These are phyloP conservation scores for Quadroppia sp. DNA, from an alignment of 2,888 invertebrate genomes.

Conservation along the genomic window DNA sequence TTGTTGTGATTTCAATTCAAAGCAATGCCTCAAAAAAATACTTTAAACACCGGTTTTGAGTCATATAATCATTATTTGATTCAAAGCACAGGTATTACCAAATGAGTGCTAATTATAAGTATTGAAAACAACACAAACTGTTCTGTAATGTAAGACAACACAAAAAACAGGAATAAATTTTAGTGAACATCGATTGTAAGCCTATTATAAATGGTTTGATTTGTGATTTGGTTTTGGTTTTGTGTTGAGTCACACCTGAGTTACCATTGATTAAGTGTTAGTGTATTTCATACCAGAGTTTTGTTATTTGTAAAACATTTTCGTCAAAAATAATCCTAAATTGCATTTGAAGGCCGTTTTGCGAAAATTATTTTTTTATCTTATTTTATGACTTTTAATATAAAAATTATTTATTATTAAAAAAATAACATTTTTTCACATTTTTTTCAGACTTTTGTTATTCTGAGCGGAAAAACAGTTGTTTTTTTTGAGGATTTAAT, in stretches of 20 bases:
- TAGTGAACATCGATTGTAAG: constrained; percentile 6
- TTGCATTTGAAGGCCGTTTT: constrained; percentile 18
- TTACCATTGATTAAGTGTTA: constrained; percentile 29
- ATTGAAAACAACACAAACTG: neutral
- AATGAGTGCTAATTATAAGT: neutral
- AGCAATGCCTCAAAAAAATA: no score
- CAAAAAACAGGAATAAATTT: neutral
- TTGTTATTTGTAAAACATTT: neutral
- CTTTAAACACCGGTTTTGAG: no score
- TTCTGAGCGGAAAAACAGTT: constrained; percentile 3
- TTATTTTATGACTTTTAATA: neutral
- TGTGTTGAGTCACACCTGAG: constrained; percentile 29
- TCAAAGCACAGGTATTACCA: neutral
- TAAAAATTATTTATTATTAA: neutral
- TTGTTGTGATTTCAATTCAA: no score
- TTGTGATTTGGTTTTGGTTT: neutral
- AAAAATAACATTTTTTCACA: no score
- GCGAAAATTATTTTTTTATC: neutral
- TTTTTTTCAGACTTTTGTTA: neutral
- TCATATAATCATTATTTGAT: no score
- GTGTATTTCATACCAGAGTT: neutral
- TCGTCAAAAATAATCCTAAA: neutral
- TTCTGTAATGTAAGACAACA: neutral
- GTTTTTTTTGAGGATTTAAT: neutral
- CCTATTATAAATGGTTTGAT: no score